Evolutionary conservation across 1,140 invertebrate genomes (phyloP).

Genomic region (Caenorhabditis tropicalis): DNA sequence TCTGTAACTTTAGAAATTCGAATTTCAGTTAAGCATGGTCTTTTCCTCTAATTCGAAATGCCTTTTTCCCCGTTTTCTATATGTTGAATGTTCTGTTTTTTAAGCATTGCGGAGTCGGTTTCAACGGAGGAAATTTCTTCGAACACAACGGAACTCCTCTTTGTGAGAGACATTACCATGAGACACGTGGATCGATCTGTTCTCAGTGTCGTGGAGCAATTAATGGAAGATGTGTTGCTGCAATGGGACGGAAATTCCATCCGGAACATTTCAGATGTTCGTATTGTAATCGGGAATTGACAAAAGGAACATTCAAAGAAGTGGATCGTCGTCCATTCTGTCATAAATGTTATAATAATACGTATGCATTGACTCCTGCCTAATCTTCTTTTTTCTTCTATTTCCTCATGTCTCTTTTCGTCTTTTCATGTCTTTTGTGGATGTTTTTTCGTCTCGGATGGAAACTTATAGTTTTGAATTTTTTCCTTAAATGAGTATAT

Average conservation of each 20-base stretch:
- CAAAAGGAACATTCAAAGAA: slow-evolving; percentile 98
- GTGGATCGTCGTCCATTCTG: slow-evolving; percentile 98
- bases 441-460: background rate
- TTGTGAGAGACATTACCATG: slow-evolving; percentile 97
- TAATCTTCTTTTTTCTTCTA: slow-evolving; percentile 32
- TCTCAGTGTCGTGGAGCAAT: slow-evolving; percentile 89
- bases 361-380: slow-evolving; percentile 51
- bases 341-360: slow-evolving; percentile 92
- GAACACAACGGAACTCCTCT: slow-evolving; percentile 95
- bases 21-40: background rate
- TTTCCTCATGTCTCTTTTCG: background rate
- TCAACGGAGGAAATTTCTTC: slow-evolving; percentile 91
- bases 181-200: slow-evolving; percentile 92
- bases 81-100: slow-evolving; percentile 51
- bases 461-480: background rate
- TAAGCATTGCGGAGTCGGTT: slow-evolving; percentile 89
- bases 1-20: background rate
- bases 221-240: slow-evolving; percentile 91
- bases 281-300: slow-evolving; percentile 94
- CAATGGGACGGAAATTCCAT: slow-evolving; percentile 98
- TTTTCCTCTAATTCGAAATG: background rate
- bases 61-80: background rate
- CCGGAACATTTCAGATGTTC: slow-evolving; percentile 98
- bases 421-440: background rate
- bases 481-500: too few species aligned